Evolutionary conservation across 2,888 invertebrate genomes (phyloP).

Genomic region (Cacoxenus indagator): DNA sequence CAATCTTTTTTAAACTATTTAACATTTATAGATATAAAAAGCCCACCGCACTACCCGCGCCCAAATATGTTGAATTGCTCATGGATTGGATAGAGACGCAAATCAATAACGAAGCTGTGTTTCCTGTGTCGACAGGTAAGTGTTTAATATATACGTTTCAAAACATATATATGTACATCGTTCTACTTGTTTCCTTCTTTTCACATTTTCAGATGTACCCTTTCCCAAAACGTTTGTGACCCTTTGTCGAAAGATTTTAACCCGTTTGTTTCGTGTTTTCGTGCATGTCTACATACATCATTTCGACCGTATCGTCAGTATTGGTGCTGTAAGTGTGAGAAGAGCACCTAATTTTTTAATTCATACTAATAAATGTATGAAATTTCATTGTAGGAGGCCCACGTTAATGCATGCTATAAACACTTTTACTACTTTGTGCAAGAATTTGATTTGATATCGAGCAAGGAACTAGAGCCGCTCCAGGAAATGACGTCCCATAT

Average conservation of each 20-base stretch:
- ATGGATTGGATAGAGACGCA: conserved; percentile 95
- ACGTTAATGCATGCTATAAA: conserved; percentile 94
- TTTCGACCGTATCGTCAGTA: conserved; percentile 88
- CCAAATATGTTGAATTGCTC: conserved; percentile 83
- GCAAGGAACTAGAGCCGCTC: conserved; percentile 88
- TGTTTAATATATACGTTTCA: background rate
- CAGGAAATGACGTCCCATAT: conserved; percentile 82
- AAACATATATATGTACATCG: background rate
- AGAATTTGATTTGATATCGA: conserved; percentile 86
- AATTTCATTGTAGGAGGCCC: conserved; percentile 76
- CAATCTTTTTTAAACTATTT: background rate
- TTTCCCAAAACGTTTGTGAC: conserved; percentile 87
- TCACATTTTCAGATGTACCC: conserved; percentile 77
- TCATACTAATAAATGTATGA: background rate
- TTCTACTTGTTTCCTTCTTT: too few relatives aligned
- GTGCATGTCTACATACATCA: conserved; percentile 96
- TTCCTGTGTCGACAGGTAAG: conserved; percentile 80
- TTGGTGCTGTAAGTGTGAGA: conserved; percentile 82
- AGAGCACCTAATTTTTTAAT: background rate
- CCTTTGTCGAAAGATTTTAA: conserved; percentile 88
- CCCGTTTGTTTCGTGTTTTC: conserved; percentile 89
- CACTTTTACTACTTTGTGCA: conserved; percentile 94
- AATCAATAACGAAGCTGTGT: conserved; percentile 89
- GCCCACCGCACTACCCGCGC: conserved; percentile 85
- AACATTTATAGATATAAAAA: conserved; percentile 75